A percentile compares a stretch with the other conserved stretches of the same genome.
These are phyloP conservation scores for Pycnomerus fuliginosus DNA, from an alignment of 2,888 invertebrate genomes.

Conservation along the genomic window DNA sequence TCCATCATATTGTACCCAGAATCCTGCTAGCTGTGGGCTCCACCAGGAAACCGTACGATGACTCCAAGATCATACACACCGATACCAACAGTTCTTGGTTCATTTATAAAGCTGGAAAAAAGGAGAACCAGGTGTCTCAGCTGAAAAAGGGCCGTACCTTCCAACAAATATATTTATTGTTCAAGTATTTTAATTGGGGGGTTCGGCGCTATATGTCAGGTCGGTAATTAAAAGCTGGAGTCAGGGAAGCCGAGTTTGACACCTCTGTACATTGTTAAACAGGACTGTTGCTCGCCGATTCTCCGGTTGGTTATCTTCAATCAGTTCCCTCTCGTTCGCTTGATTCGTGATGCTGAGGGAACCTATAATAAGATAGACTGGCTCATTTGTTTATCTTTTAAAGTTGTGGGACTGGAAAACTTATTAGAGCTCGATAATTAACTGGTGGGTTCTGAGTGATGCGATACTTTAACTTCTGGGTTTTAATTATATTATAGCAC, in stretches of 20 bases:
- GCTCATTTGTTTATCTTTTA: constrained; percentile 52
- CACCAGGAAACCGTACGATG: constrained; percentile 6
- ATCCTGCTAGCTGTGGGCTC: background rate
- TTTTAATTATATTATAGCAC: too few relatives aligned
- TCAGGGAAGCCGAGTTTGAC: constrained; percentile 52
- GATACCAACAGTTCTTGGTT: background rate
- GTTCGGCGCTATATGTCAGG: constrained; percentile 52
- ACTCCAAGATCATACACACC: background rate
- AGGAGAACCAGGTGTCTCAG: constrained; percentile 11
- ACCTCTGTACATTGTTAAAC: constrained; percentile 54
- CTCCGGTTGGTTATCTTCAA: constrained; percentile 44
- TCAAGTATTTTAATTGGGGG: constrained; percentile 51
- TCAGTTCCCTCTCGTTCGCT: constrained; percentile 34
- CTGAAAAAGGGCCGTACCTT: too few relatives aligned
- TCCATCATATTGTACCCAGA: constrained; percentile 23
- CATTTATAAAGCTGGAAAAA: too few relatives aligned
- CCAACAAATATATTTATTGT: constrained; percentile 45
- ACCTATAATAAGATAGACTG: constrained; percentile 48
- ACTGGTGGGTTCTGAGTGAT: too few relatives aligned
- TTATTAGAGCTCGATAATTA: too few relatives aligned
- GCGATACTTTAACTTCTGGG: too few relatives aligned
- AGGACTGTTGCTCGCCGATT: constrained; percentile 40
- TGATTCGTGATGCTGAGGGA: constrained; percentile 48
- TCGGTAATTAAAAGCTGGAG: constrained; percentile 52
- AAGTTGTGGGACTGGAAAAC: too few relatives aligned